Evolutionary conservation across 2,888 invertebrate species (phyloP), one percentile per base, ranked within the genome.

Genomic region (Phymatocera aterrima): DNA sequence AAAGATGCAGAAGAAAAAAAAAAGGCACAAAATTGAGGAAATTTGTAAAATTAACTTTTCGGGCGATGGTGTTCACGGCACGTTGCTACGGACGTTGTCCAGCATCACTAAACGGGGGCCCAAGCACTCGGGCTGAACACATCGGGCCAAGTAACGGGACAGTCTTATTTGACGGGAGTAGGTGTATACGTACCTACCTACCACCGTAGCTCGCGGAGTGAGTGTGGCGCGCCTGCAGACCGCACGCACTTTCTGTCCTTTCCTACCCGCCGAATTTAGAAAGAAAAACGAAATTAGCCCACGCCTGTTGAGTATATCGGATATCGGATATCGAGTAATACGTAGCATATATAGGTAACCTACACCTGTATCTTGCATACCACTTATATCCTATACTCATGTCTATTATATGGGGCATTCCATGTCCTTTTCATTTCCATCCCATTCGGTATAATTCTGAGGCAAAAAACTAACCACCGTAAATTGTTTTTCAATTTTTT

Each of bases 131-230:
- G 51, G 75, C 40, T 57, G 57, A 75, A 75, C 40, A 75, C 57
- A 75, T 75, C 65, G 86, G 88, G 87, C 87, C 88, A 85, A 88
- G 83, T 88, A 88, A 88, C 88, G 87, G 88, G 54, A 75, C 86
- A 84, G 54, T 61, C 48, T 60, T 61, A 77, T 79, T 79, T 79
- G 60, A 77, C 79, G 79, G 64, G 60, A 31, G 78, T 61, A 74
- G n/a, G n/a, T n/a, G n/a, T n/a, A n/a, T n/a, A n/a, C n/a, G n/a
- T n/a, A n/a, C n/a, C n/a, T n/a, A n/a, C n/a, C n/a, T n/a, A n/a
- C n/a, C n/a, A n/a, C n/a, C n/a, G n/a, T n/a, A n/a, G n/a, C n/a
- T n/a, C n/a, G n/a, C n/a, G n/a, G n/a, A n/a, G n/a, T n/a, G n/a
- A n/a, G n/a, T n/a, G n/a, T n/a, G n/a, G n/a, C n/a, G n/a, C n/a